These are phyloP conservation scores for Polietes domitor DNA, from an alignment of 2,888 invertebrate species.

Conservation along the genomic window DNA sequence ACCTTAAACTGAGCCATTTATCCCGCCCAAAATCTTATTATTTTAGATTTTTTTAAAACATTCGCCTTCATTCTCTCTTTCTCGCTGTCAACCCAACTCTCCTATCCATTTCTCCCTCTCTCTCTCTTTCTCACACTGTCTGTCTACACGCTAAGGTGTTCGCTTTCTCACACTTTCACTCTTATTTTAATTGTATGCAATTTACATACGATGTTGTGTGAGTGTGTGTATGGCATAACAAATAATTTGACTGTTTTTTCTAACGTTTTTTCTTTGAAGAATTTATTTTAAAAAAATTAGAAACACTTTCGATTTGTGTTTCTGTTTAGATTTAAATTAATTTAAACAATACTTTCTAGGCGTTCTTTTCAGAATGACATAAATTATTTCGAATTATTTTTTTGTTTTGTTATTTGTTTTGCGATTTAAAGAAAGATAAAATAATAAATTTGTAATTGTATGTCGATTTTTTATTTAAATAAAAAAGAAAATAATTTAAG, in stretches of 20 bases:
- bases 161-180: neutral
- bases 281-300: constrained; percentile 39
- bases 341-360: constrained; percentile 40
- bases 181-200: neutral
- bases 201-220: neutral
- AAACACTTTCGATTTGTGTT: constrained; percentile 40
- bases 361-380: constrained; percentile 58
- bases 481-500: constrained; percentile 59
- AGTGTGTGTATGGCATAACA: constrained; percentile 5
- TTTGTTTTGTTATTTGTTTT: constrained; percentile 65
- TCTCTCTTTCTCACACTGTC: neutral
- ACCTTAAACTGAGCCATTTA: constrained; percentile 61
- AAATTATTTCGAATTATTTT: constrained; percentile 60
- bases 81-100: constrained; percentile 19
- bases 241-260: constrained; percentile 28
- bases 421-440: constrained; percentile 48
- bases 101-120: neutral
- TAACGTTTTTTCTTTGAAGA: constrained; percentile 21
- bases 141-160: neutral
- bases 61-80: constrained; percentile 8
- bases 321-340: constrained; percentile 58
- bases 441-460: constrained; percentile 59
- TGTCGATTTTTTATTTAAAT: constrained; percentile 63
- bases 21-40: constrained; percentile 68
- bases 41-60: constrained; percentile 64